These are phyloP conservation scores for Chelonus formosanus DNA, from an alignment of 2,888 invertebrate genomes.

Conservation along the genomic window DNA sequence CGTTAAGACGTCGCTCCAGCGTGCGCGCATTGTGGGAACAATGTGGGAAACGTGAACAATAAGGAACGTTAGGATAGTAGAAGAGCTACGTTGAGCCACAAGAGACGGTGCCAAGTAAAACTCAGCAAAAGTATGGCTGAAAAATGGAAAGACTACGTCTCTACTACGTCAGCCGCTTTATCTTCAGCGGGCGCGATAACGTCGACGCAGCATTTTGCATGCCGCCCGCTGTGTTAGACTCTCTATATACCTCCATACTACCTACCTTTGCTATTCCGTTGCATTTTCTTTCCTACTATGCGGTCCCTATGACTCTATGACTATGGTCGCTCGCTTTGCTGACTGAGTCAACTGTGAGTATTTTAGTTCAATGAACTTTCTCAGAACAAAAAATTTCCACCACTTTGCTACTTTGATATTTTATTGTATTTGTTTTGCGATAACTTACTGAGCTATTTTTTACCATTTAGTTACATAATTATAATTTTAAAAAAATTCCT, in stretches of 20 bases:
- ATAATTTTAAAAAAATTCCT: no score
- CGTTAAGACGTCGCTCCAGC: slow-evolving; percentile 49
- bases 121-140: slow-evolving; percentile 56
- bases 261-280: slow-evolving; percentile 36
- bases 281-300: slow-evolving; percentile 23
- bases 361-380: slow-evolving; percentile 10
- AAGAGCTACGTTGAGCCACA: slow-evolving; percentile 9
- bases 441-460: no score
- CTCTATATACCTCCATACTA: slow-evolving; percentile 34
- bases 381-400: slow-evolving; percentile 9
- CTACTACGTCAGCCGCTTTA: slow-evolving; percentile 61
- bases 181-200: slow-evolving; percentile 58
- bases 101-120: slow-evolving; percentile 59
- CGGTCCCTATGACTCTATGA: not conserved
- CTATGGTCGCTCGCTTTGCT: slow-evolving; percentile 9
- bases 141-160: slow-evolving; percentile 58
- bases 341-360: slow-evolving; percentile 10
- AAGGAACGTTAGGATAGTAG: slow-evolving; percentile 27
- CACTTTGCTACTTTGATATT: no score
- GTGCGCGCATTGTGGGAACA: slow-evolving; percentile 44
- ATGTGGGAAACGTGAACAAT: slow-evolving; percentile 46
- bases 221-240: slow-evolving; percentile 48
- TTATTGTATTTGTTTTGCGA: no score
- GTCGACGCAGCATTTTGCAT: slow-evolving; percentile 63
- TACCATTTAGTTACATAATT: no score